Evolutionary conservation across 2,797 vertebrate species (phyloP), one percentile per base, ranked within the genome.

Genomic region (Garrulus glandarius): DNA sequence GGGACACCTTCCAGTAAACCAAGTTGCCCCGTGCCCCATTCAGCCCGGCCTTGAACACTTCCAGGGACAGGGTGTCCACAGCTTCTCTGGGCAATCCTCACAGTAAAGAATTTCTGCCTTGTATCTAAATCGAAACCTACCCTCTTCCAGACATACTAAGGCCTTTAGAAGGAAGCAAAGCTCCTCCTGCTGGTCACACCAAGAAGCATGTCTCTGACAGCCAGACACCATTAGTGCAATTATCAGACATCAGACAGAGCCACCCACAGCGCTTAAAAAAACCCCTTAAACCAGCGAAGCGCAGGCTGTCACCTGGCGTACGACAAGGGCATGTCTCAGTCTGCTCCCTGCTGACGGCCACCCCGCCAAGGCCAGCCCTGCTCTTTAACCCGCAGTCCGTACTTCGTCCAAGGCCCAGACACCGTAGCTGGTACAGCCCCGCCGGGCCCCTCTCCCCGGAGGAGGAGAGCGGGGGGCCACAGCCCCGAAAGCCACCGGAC

Each of bases 151-250:
- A 6, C 9, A 8, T 3, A 34, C 10, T 3, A 17, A 24, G 2
- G 2, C 37, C 24, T 57, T 12, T 1, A 26, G 7, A 24, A 60
- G 5, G 27, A 36, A 53, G 13, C 34, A 78, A 85, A 87, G 84
- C 96, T 92, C 93, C 93, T 89, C 91, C 93, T 91, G 65, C 71
- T 46, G 91, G 89, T 26, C 43, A 49, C 79, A 14, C 8, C 9
- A 55, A 61, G 13, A 21, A 29, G 3, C 9, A 1, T 0, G 4
- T 4, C 32, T 63, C 5, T 4, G 5, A n/a, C 64, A 59, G 15
- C 29, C 27, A 59, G 9, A 32, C 11, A 8, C 21, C 13, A 4
- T 4, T 1, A 36, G 1, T 2, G 8, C n/a, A 10, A 52, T n/a
- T 36, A 61, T 1, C 15, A 41, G 12, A 4, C 27, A 53, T 3